A percentile compares a stretch with the other conserved stretches of the same genome.
Conservation (phyloP, 2,888 invertebrate genomes). For the Tetranychus piercei region DNA sequence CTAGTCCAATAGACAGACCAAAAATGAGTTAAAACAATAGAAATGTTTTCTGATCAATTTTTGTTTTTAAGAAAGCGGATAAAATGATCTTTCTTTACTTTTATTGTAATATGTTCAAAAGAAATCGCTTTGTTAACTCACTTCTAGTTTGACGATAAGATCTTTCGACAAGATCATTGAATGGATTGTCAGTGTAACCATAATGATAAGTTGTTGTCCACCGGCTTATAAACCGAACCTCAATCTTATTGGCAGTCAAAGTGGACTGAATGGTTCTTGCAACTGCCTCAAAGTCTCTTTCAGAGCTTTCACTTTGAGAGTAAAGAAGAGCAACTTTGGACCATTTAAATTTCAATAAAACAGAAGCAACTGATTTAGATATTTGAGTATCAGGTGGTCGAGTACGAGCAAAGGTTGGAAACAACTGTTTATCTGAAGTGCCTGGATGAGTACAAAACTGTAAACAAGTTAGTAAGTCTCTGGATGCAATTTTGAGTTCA, state of each 20-base stretch:
- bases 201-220: constrained; percentile 60
- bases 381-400: constrained; percentile 82
- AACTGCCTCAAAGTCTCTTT: constrained; percentile 50
- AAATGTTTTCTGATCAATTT: too few species aligned
- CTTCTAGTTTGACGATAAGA: constrained; percentile 72
- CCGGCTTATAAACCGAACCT: constrained; percentile 44
- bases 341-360: constrained; percentile 69
- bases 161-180: constrained; percentile 56
- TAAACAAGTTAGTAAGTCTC: constrained; percentile 28
- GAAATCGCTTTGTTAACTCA: constrained; percentile 38
- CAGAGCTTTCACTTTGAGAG: constrained; percentile 45
- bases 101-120: not conserved
- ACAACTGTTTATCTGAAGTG: constrained; percentile 66
- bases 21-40: not conserved
- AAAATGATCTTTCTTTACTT: not conserved
- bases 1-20: constrained; percentile 37
- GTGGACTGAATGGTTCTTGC: constrained; percentile 58
- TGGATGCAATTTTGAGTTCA: too few species aligned
- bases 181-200: constrained; percentile 65
- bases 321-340: constrained; percentile 68
- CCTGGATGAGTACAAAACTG: constrained; percentile 79
- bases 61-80: not conserved
- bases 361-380: constrained; percentile 71
- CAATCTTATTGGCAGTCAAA: constrained; percentile 49
- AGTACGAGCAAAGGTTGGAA: constrained; percentile 76